These are phyloP conservation scores for Sebastes oblongus DNA, from an alignment of 2,797 vertebrate species.

Conservation along the genomic window DNA sequence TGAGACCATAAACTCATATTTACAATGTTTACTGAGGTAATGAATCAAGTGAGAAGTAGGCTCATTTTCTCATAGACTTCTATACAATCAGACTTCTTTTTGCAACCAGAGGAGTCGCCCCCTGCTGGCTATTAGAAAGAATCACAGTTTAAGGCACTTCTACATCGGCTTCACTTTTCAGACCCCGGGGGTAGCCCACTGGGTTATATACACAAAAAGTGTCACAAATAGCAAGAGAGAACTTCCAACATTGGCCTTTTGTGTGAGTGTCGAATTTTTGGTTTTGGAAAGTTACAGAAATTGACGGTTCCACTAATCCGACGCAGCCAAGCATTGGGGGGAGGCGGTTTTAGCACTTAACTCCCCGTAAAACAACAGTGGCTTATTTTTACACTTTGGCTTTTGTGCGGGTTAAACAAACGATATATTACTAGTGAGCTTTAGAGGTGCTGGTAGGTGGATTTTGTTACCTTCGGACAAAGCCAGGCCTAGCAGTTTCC, in stretches of 20 bases:
- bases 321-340: accelerated
- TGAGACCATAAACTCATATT: too few relatives aligned
- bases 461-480: neutral
- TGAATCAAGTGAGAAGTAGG: too few relatives aligned
- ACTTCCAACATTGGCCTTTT: neutral
- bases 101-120: too few relatives aligned
- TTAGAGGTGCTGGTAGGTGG: neutral
- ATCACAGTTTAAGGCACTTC: too few relatives aligned
- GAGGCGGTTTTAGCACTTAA: too few relatives aligned
- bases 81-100: too few relatives aligned
- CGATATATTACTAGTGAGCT: neutral
- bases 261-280: neutral
- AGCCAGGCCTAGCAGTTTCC: neutral
- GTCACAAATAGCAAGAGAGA: neutral
- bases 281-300: neutral
- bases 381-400: neutral
- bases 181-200: too few relatives aligned
- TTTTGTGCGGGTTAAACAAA: neutral
- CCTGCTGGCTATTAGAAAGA: too few relatives aligned
- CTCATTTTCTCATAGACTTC: accelerated
- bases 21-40: too few relatives aligned
- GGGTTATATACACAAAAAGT: neutral
- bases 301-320: too few relatives aligned
- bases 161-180: too few relatives aligned
- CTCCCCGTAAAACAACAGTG: too few relatives aligned